Base-by-base conservation (phyloP, 1,140 invertebrate genomes). In the Drosophila orena region DNA sequence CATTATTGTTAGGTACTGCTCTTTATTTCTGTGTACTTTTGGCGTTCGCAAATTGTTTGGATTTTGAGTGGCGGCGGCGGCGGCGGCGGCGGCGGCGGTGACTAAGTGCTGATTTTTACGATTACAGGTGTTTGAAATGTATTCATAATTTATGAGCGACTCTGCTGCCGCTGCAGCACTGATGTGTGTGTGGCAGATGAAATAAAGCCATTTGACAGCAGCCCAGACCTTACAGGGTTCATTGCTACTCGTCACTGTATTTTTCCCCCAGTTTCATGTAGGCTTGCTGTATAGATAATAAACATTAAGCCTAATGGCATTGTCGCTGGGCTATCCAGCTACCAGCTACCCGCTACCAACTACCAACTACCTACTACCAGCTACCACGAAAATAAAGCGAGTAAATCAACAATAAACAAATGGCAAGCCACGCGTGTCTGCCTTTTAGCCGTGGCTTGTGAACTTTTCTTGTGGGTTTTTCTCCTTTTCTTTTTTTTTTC, bases 221-320 rank as follows among this genome's bases (percentile, higher is more conserved):
- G 81, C 81, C 81, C 65, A 88, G 83, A 88, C 83, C 83, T 88
- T 77, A 83, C 66, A 69, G 59, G 79, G 83, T 88, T 88, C 83
- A 88, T 88, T 88, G 83, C 83, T 88, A 88, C 83, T 88, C 81
- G 83, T 76, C 81, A 83, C 81, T 71, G 12, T 38, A 38, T 60
- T 10, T 30, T 30, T 10, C 30, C 8, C 30, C 30, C 2, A 30
- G 30, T 55, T 79, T 59, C 62, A 77, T 85, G 83, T 88, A 86
- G 83, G 83, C 83, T 70, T 55, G 53, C 57, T 71, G 59, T 61
- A 79, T 65, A 79, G 84, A 86, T 86, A 81, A 83, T 76, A 81
- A 79, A 88, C 75, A 81, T 76, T 72, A 64, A 68, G 65, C 83
- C 62, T 83, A 86, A 86, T 86, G 83, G 81, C 81, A 85, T 68